Conservation (phyloP, 2,888 invertebrate genomes). For the Syrphus vitripennis region DNA sequence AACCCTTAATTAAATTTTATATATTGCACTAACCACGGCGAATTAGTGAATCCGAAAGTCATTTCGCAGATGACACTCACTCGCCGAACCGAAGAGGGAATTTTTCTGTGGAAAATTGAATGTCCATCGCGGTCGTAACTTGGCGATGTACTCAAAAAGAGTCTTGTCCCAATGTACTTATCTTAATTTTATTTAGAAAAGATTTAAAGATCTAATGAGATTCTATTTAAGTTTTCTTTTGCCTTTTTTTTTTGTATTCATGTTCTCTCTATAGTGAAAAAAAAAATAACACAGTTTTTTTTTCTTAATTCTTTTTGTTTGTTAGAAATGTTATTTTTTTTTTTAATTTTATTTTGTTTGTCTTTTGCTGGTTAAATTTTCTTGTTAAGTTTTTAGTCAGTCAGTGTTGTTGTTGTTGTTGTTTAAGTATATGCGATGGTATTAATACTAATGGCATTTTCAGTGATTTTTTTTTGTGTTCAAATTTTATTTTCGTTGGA, state of each 20-base stretch:
- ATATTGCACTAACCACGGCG: conserved; percentile 19
- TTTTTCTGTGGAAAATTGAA: conserved; percentile 66
- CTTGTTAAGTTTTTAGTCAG: conserved; percentile 62
- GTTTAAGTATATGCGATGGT: conserved; percentile 40
- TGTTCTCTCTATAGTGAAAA: conserved; percentile 38
- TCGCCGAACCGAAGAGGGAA: conserved; percentile 44
- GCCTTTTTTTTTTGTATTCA: not conserved
- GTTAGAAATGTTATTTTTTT: conserved; percentile 16
- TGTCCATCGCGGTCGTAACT: conserved; percentile 70
- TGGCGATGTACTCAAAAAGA: conserved; percentile 61
- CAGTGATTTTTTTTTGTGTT: conserved; percentile 48
- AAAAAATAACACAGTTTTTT: not conserved
- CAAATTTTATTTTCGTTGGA: conserved; percentile 15
- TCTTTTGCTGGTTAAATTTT: conserved; percentile 52
- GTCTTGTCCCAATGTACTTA: conserved; percentile 70
- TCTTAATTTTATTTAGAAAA: conserved; percentile 66
- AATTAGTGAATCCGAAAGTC: conserved; percentile 48
- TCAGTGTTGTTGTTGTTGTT: conserved; percentile 50
- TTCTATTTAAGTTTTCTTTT: conserved; percentile 67
- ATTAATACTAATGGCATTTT: conserved; percentile 64
- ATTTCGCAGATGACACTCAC: conserved; percentile 36
- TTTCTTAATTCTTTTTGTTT: conserved; percentile 48
- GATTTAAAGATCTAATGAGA: conserved; percentile 71
- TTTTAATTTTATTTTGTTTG: conserved; percentile 44
- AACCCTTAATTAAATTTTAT: not conserved